Evolutionary conservation across 2,797 vertebrate species (phyloP).

Genomic region (Pangasius mekongensis): DNA sequence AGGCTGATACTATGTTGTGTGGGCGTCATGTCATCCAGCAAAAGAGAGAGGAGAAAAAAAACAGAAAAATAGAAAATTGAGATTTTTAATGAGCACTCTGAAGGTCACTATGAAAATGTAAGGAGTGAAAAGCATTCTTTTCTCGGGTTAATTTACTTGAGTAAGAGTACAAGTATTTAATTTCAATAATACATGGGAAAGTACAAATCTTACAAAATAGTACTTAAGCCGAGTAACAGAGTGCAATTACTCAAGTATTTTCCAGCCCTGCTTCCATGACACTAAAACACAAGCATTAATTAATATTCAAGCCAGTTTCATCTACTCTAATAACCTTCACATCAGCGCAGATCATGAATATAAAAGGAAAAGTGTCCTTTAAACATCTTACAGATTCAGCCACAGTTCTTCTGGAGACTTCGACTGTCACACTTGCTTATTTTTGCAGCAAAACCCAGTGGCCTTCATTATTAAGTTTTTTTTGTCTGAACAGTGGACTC

Average conservation of each 20-base stretch:
- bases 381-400: too few relatives aligned
- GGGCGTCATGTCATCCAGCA: background rate
- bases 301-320: background rate
- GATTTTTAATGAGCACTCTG: background rate
- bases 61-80: too few relatives aligned
- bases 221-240: background rate
- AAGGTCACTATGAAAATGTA: background rate
- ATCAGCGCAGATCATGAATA: background rate
- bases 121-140: background rate
- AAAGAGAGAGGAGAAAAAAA: background rate
- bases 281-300: background rate
- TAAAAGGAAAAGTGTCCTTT: background rate
- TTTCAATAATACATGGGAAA: background rate
- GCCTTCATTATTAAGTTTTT: too few relatives aligned
- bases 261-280: background rate
- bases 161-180: background rate
- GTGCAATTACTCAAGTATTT: background rate
- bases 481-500: too few relatives aligned
- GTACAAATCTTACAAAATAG: background rate
- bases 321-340: background rate
- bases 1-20: background rate
- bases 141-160: background rate
- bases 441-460: too few relatives aligned
- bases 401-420: too few relatives aligned
- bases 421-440: too few relatives aligned